Evolutionary conservation across 1,140 invertebrate genomes (phyloP), one percentile per base, ranked within the genome.

Genomic region (Vollenhovia emeryi): DNA sequence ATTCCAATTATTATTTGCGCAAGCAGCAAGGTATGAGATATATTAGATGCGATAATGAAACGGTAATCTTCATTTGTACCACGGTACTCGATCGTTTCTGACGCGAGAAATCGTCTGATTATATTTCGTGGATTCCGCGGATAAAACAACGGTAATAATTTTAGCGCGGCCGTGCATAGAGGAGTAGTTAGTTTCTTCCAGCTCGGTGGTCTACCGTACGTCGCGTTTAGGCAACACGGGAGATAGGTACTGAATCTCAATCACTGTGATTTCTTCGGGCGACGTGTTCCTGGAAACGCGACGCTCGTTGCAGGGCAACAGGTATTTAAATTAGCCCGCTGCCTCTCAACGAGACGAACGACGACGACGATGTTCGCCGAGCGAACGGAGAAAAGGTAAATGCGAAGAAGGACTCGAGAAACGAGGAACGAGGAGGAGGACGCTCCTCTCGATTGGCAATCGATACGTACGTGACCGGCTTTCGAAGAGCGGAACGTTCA

Each of bases 311-410:
- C 68, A 30, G 43, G 89, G 89, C 89, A 90, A 90, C 89, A 90
- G 88, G 89, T 90, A 90, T 90, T 90, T 74, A 88, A 90, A 90
- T 90, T 83, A 90, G 83, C 18, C 64, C 55, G 73, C 36, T 69
- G 73, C 24, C 62, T 83, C 76, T 86, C 87, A 76, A 88, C 24
- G 50, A 73, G 71, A 80, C 40, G 66, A 84, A 89, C 76, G 84
- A 69, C 68, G 64, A 21, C 60, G 43, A 24, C 5, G 43, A 24
- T 2, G 75, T 36, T 71, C 73, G 40, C 15, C 52, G 30, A 24
- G 27, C 18, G 11, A 45, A 2, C 15, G 43, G 57, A 83, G 66
- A 43, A 83, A 55, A 82, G 30, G 45, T 55, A 84, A 55, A 52
- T 50, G 30, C 50, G 69, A 73, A 86, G 66, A 60, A 76, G 33